Conservation (phyloP, 2,113 vertebrate genomes). For the Caretta caretta region DNA sequence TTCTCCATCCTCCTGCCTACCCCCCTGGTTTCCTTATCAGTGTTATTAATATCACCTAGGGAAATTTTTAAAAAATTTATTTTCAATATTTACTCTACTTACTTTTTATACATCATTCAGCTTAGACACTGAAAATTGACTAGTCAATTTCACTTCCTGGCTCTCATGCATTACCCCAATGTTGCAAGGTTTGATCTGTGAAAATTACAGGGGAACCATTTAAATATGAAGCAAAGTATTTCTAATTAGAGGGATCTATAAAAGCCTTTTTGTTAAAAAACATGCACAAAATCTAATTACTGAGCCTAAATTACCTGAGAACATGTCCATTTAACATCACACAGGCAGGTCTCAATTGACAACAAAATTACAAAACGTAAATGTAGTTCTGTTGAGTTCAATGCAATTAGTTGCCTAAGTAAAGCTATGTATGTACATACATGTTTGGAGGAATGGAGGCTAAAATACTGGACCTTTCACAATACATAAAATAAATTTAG, state of each 20-base stretch:
- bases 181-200: accelerated
- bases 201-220: neutral
- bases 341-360: neutral
- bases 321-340: neutral
- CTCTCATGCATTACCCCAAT: accelerated
- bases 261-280: neutral
- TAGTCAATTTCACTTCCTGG: accelerated
- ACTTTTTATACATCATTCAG: accelerated
- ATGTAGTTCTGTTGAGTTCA: neutral
- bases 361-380: neutral
- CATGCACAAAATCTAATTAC: neutral
- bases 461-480: neutral
- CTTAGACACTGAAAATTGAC: accelerated
- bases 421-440: neutral
- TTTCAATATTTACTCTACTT: accelerated
- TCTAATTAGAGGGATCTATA: neutral
- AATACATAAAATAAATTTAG: neutral
- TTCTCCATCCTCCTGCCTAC: accelerated
- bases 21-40: accelerated
- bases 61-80: neutral
- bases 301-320: neutral
- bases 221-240: neutral
- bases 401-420: neutral
- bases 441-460: neutral
- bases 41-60: accelerated